Conservation (phyloP, 1,140 invertebrate species). For the Cydia pomonella region DNA sequence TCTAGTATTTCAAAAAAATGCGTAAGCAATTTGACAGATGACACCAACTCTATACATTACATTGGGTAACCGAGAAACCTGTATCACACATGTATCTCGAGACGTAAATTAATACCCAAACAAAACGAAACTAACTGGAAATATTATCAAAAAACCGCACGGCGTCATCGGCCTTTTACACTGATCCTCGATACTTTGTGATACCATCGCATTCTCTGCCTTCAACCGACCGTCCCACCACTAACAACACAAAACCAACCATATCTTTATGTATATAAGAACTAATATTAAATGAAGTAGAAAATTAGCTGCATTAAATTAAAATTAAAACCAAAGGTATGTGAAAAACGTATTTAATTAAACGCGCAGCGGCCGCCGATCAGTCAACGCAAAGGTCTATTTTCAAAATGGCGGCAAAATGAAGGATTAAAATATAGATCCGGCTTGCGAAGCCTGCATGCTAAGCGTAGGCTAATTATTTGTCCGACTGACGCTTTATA, state of each 20-base stretch:
- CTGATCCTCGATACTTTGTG: slow-evolving; percentile 65
- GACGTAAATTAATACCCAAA: slow-evolving; percentile 71
- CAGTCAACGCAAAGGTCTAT: slow-evolving; percentile 28
- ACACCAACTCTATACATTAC: not conserved
- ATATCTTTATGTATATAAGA: not conserved
- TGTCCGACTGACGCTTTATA: slow-evolving; percentile 55
- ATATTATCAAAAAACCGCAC: slow-evolving; percentile 65
- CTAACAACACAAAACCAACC: not conserved
- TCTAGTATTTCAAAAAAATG: slow-evolving; percentile 15
- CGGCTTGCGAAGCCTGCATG: slow-evolving; percentile 38
- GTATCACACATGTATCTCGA: slow-evolving; percentile 61
- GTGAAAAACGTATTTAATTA: slow-evolving; percentile 30
- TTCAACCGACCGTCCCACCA: not conserved
- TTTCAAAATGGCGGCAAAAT: slow-evolving; percentile 30
- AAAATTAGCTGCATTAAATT: slow-evolving; percentile 24
- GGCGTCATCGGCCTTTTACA: slow-evolving; percentile 67
- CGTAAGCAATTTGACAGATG: not conserved
- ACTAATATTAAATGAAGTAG: not conserved
- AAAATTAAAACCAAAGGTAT: slow-evolving; percentile 26
- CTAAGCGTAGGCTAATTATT: slow-evolving; percentile 61
- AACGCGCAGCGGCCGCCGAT: slow-evolving; percentile 21
- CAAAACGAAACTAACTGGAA: slow-evolving; percentile 57
- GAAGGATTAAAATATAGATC: slow-evolving; percentile 38
- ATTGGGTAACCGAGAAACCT: slow-evolving; percentile 36
- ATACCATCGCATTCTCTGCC: slow-evolving; percentile 54